Conservation (phyloP, 2,888 invertebrate genomes). For the Sturmia bella region DNA sequence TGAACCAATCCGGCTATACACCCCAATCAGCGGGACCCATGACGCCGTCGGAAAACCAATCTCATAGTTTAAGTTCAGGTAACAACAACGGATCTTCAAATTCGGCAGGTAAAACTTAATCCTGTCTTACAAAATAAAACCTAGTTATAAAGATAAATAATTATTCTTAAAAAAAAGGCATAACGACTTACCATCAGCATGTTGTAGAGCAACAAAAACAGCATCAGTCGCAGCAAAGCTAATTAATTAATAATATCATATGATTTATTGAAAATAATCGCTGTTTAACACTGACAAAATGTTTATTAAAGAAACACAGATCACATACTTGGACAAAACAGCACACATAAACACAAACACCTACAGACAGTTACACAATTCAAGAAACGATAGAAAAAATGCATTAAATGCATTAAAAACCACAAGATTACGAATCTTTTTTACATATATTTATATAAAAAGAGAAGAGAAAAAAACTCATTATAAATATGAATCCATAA, state of each 20-base stretch:
- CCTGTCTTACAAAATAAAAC: neutral
- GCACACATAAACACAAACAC: too few relatives aligned
- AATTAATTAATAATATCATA: constrained; percentile 50
- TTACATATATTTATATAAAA: constrained; percentile 31
- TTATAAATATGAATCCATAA: constrained; percentile 41
- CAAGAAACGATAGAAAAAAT: constrained; percentile 46
- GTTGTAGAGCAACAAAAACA: constrained; percentile 55
- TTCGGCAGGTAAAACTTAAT: constrained; percentile 42
- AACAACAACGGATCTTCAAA: constrained; percentile 36
- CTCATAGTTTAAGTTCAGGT: constrained; percentile 55
- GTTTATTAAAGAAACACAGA: constrained; percentile 6
- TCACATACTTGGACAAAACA: constrained; percentile 50
- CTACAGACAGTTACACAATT: constrained; percentile 64
- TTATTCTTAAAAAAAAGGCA: constrained; percentile 34
- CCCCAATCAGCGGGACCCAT: constrained; percentile 86
- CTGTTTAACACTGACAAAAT: constrained; percentile 7
- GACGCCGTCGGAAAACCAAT: constrained; percentile 79
- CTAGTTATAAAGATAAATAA: neutral
- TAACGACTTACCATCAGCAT: constrained; percentile 64
- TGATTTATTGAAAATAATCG: constrained; percentile 28
- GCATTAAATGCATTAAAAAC: constrained; percentile 62
- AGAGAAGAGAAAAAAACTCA: too few relatives aligned
- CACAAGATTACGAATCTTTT: constrained; percentile 54
- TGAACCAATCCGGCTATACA: constrained; percentile 88
- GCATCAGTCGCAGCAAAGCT: constrained; percentile 67